A percentile compares a stretch with the other conserved stretches of the same genome.
These are phyloP conservation scores for Nemapogon koenigi DNA, from an alignment of 2,888 invertebrate species.

Conservation along the genomic window DNA sequence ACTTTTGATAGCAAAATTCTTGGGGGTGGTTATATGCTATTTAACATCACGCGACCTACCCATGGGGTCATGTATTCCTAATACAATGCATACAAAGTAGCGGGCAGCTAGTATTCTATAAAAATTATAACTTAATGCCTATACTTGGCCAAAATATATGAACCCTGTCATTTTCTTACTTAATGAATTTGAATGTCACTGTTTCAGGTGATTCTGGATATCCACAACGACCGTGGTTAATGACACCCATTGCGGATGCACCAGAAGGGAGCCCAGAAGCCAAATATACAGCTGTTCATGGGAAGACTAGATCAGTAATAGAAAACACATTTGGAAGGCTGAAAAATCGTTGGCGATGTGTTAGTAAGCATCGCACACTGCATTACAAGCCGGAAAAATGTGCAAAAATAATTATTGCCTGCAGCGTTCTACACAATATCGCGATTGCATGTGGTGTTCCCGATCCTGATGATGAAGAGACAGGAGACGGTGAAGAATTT, in stretches of 20 bases:
- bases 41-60: too few relatives aligned
- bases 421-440: constrained; percentile 16
- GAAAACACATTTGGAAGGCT: constrained; percentile 15
- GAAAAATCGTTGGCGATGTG: constrained; percentile 16
- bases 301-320: constrained; percentile 11
- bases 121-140: too few relatives aligned
- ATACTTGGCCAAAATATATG: too few relatives aligned
- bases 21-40: too few relatives aligned
- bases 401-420: constrained; percentile 16
- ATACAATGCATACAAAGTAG: too few relatives aligned
- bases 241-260: constrained; percentile 15
- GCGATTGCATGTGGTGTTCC: constrained; percentile 1
- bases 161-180: too few relatives aligned
- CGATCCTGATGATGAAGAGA: too few relatives aligned
- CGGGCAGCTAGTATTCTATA: too few relatives aligned
- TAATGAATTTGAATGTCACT: background rate
- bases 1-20: too few relatives aligned
- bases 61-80: too few relatives aligned
- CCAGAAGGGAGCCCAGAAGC: constrained; percentile 12
- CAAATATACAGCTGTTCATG: constrained; percentile 10
- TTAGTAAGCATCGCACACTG: constrained; percentile 14
- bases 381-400: constrained; percentile 15
- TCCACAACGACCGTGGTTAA: constrained; percentile 16
- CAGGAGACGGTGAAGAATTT: too few relatives aligned
- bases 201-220: constrained; percentile 16